phyloP scores from a whole-genome alignment of 1,140 invertebrate species.

The Drosophila suzukii region DNA sequence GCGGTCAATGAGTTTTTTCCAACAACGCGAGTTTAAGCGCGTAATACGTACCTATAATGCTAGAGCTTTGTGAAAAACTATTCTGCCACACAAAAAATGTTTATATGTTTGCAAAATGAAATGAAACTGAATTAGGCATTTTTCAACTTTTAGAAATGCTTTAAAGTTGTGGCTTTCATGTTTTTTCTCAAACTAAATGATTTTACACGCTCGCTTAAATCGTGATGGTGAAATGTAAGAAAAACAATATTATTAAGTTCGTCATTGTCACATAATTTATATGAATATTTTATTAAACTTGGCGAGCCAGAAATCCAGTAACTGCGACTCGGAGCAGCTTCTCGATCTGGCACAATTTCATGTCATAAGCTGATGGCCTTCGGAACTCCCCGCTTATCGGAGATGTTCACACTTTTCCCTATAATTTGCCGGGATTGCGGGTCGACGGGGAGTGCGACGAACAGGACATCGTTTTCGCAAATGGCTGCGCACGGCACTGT shows the following conservation, averaged over 20 bases:
- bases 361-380: slow-evolving; percentile 55
- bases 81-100: neutral
- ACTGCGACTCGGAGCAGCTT: slow-evolving; percentile 26
- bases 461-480: slow-evolving; percentile 51
- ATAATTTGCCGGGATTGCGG: slow-evolving; percentile 6
- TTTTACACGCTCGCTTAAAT: too few relatives aligned
- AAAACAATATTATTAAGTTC: too few relatives aligned
- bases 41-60: too few relatives aligned
- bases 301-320: neutral
- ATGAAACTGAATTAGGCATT: too few relatives aligned
- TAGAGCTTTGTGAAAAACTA: too few relatives aligned
- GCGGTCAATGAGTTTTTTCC: slow-evolving; percentile 15
- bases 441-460: neutral
- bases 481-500: slow-evolving; percentile 72
- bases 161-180: too few relatives aligned
- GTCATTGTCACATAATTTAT: too few relatives aligned
- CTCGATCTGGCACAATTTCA: slow-evolving; percentile 55
- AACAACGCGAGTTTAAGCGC: neutral
- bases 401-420: slow-evolving; percentile 48
- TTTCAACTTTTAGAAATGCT: too few relatives aligned
- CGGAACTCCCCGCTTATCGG: slow-evolving; percentile 57
- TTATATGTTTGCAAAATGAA: too few relatives aligned
- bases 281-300: too few relatives aligned
- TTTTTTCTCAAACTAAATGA: too few relatives aligned
- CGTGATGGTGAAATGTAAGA: too few relatives aligned